Evolutionary conservation across 2,113 vertebrate species (phyloP).

Genomic region (Aythya baeri): DNA sequence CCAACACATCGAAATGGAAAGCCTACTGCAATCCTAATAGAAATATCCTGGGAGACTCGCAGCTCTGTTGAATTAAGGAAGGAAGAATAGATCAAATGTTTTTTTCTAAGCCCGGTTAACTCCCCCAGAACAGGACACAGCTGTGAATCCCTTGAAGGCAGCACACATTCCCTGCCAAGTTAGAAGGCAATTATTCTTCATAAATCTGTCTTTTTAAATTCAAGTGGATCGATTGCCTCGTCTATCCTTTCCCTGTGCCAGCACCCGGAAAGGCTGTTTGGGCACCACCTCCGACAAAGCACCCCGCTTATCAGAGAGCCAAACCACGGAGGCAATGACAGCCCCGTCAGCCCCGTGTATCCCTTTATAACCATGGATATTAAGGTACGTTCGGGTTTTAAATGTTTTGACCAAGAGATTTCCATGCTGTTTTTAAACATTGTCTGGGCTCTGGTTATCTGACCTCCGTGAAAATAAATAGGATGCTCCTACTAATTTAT

Average conservation of each 20-base stretch:
- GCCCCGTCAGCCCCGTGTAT: background rate
- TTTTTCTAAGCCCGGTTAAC: conserved; percentile 29
- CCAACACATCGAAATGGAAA: conserved; percentile 27
- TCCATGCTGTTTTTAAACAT: background rate
- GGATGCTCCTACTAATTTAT: background rate
- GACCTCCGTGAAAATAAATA: background rate
- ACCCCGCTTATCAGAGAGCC: background rate
- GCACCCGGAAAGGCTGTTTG: background rate
- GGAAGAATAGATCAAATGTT: conserved; percentile 43
- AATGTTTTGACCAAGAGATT: background rate
- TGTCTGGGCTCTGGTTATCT: background rate
- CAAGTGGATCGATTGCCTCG: conserved; percentile 21
- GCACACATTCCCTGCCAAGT: conserved; percentile 34
- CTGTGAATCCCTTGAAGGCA: conserved; percentile 52
- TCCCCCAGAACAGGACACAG: conserved; percentile 41
- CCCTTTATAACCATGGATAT: background rate
- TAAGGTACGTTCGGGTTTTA: background rate
- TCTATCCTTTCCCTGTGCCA: conserved; percentile 1
- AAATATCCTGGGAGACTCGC: conserved; percentile 25
- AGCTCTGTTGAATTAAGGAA: conserved; percentile 27
- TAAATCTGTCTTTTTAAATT: conserved; percentile 59
- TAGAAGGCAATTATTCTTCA: conserved; percentile 39
- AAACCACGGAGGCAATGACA: background rate
- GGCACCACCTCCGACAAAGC: background rate
- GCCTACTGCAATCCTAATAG: conserved; percentile 4